Evolutionary conservation across 1,140 invertebrate genomes (phyloP), one percentile per base, ranked within the genome.

Genomic region (Magallana angulata): DNA sequence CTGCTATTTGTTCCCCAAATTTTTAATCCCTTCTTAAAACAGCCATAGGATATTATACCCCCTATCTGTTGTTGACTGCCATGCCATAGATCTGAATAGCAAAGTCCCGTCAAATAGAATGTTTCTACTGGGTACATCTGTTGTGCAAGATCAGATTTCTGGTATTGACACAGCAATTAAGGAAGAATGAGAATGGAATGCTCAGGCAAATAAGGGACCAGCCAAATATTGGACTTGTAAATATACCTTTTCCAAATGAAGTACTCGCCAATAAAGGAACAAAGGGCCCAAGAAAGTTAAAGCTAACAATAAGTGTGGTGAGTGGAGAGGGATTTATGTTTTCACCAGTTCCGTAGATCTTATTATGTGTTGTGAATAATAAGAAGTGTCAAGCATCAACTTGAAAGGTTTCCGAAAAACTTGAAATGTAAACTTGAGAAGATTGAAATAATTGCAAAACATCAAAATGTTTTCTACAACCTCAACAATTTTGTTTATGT

Each of bases 11-110:
- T 30, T 76, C 68, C 68, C 30, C 68, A 30, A 76, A 76, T 48
- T 76, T 76, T 76, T 76, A 76, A 76, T 76, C 68, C 68, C 68
- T 48, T 76, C 12, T 76, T 76, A 76, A 76, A 76, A 76, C 68
- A 76, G 24, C 68, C 68, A 9, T 30, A 76, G 68, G 68, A 76
- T 76, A 76, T 76, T 76, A 76, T 76, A 76, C 68, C 68, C 68
- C 68, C 1, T 30, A 12, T 30, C 68, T 30, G 24, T 12, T 76
- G 36, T 76, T 76, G 8, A 76, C 68, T 76, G 36, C 68, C 68
- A 18, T 76, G 24, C 24, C 24, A 76, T 2, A 76, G 18, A 76
- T 30, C 68, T 76, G 68, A 76, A 36, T 30, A 76, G 68, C 8
- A 76, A 76, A 76, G 68, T 11, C 24, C 24, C 8, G 68, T 3